These are phyloP conservation scores for Parauchenoglanis ngamensis DNA, from an alignment of 2,797 vertebrate genomes.

Conservation along the genomic window DNA sequence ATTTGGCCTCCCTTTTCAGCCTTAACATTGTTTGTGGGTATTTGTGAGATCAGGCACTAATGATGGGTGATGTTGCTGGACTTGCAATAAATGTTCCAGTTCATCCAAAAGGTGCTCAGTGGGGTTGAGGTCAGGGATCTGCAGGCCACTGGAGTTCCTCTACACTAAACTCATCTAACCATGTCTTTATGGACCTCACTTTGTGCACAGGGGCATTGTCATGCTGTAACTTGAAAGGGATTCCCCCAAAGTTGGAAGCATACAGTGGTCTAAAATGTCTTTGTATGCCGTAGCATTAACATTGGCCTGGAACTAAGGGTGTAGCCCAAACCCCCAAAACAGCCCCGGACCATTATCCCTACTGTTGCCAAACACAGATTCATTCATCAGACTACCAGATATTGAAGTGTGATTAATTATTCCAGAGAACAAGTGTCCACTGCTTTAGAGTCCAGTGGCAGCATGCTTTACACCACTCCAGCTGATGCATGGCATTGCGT, in stretches of 20 bases:
- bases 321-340: not conserved
- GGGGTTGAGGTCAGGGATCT: no score
- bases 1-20: not conserved
- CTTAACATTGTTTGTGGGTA: not conserved
- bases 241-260: no score
- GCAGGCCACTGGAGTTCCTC: no score
- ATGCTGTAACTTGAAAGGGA: no score
- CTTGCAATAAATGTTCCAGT: not conserved
- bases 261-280: no score
- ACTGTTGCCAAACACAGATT: not conserved
- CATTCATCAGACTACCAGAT: no score
- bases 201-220: no score
- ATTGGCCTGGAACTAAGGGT: not conserved
- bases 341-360: no score
- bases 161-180: not conserved
- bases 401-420: conserved; percentile 9
- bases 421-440: not conserved
- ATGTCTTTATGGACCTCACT: no score
- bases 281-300: not conserved
- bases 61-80: not conserved
- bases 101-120: not conserved
- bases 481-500: no score
- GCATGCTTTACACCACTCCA: no score
- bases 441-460: not conserved
- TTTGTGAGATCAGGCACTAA: not conserved